Base-by-base conservation (phyloP, 1,140 invertebrate genomes). In the Drosophila yakuba region DNA sequence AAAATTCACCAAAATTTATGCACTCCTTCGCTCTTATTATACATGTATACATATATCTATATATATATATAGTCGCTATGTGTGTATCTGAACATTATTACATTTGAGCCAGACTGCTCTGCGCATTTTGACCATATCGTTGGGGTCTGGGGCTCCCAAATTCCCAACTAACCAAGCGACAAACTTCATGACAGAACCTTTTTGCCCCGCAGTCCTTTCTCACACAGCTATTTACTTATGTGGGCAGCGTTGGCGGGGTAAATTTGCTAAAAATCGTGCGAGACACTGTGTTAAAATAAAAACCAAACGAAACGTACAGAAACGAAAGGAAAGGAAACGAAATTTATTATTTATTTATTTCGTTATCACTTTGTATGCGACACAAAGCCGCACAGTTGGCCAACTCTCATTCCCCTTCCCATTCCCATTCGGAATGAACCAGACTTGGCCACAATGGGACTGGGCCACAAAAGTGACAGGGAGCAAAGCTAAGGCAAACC, bases 321-420 rank as follows among this genome's bases (percentile, higher is more conserved):
- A 20, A 20, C 20, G 20, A 86, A 88, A 83, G 69, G 28, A 28
- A 28, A 28, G 6, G 28, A 32, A 32, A 32, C 7, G 62, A 83
- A 88, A 79, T 88, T 80, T 88, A 88, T 88, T 89, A 89, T 88
- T 88, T 86, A 86, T 88, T 86, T 86, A 86, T 88, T 88, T 79
- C 76, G 76, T 89, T 88, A 88, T 88, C 83, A 88, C 84, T 86
- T 88, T 86, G 72, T 88, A 86, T 88, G 83, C 83, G 84, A 54
- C 79, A 73, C 67, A 78, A 74, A 82, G 68, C 62, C 66, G 39
- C 61, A 57, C 55, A 52, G 55, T 43, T 28, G 2, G 8, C 32
- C 32, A 25, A 25, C 25, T 25, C 25, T 4, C 25, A 25, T 25
- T 25, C 23, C 6, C 28, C 1, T 7, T 8, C 28, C 12, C 15